Evolutionary conservation across 2,797 vertebrate species (phyloP).

Genomic region (Pseudomugil gertrudae): DNA sequence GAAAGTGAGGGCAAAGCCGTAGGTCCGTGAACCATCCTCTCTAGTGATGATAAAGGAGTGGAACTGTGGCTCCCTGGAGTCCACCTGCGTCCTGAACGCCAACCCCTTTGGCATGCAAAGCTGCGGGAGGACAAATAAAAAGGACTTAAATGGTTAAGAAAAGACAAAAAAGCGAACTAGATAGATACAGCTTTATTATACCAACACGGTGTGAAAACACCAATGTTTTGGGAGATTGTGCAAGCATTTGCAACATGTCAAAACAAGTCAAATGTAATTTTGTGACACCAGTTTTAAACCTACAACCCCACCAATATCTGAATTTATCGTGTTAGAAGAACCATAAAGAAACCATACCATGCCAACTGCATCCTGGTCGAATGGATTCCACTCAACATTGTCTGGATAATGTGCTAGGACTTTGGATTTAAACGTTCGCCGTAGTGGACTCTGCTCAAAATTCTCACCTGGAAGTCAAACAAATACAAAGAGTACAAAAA

Average conservation of each 20-base stretch:
- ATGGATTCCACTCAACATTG: conserved; percentile 98
- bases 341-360: conserved; percentile 85
- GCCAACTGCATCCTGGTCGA: conserved; percentile 99
- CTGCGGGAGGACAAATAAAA: conserved; percentile 45
- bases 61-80: conserved; percentile 91
- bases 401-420: conserved; percentile 97
- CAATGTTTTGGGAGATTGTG: not conserved
- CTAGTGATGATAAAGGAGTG: conserved; percentile 98
- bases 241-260: not conserved
- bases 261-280: not conserved
- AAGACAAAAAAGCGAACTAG: conserved; percentile 17
- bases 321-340: not conserved
- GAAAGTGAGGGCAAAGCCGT: conserved; percentile 97
- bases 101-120: conserved; percentile 82
- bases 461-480: conserved; percentile 89
- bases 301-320: not conserved
- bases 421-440: conserved; percentile 98
- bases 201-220: not conserved
- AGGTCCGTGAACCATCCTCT: conserved; percentile 97
- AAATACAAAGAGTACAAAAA: conserved; percentile 40
- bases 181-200: not conserved
- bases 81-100: conserved; percentile 89
- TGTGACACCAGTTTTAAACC: not conserved
- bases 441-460: conserved; percentile 98
- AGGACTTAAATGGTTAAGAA: conserved; percentile 8